Conservation (phyloP, 2,888 invertebrate genomes). For the Actias luna region DNA sequence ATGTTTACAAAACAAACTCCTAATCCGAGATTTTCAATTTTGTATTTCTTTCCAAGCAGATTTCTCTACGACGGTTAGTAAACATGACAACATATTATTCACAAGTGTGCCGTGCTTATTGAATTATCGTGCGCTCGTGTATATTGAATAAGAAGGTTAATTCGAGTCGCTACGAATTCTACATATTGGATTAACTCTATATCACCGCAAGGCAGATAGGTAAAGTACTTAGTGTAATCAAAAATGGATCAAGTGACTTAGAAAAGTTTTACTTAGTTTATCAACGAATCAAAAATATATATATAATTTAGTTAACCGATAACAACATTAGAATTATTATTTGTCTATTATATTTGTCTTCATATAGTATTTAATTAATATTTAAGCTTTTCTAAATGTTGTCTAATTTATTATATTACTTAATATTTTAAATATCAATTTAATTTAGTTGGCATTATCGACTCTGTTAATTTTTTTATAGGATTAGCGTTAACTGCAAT, state of each 20-base stretch:
- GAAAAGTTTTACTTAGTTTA: neutral
- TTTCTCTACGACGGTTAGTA: neutral
- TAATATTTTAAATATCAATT: no score
- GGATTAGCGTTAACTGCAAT: no score
- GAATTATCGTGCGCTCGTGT: slow-evolving; percentile 31
- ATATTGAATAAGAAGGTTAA: slow-evolving; percentile 51
- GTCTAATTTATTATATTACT: no score
- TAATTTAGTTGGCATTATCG: no score
- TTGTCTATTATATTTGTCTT: no score
- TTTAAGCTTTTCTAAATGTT: no score
- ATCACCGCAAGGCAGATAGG: neutral
- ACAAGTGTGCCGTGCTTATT: slow-evolving; percentile 21
- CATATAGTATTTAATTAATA: no score
- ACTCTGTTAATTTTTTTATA: no score
- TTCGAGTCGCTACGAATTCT: slow-evolving; percentile 54
- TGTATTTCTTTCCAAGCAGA: neutral
- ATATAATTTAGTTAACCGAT: no score
- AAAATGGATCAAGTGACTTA: neutral
- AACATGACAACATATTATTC: slow-evolving; percentile 1
- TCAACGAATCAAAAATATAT: no score
- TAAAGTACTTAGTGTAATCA: neutral
- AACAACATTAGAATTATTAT: no score
- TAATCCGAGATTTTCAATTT: neutral
- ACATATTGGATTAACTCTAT: slow-evolving; percentile 57
- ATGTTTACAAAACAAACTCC: neutral